Conservation (phyloP, 2,113 vertebrate species). For the Poecilia latipinna region DNA sequence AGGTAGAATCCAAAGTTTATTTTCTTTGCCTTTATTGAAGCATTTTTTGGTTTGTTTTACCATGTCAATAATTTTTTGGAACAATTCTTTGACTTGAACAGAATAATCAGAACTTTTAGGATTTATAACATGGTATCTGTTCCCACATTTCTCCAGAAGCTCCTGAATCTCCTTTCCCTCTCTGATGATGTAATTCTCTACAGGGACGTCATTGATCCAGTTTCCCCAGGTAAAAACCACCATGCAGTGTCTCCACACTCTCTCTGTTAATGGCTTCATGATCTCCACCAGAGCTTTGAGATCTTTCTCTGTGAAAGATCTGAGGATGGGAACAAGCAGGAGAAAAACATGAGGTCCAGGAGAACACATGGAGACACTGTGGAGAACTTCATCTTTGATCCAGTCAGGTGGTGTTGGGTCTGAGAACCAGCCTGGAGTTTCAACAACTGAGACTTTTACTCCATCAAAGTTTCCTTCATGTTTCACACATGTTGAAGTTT, state of each 20-base stretch:
- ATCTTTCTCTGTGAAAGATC: constrained; percentile 23
- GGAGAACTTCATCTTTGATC: constrained; percentile 13
- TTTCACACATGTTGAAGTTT: constrained; percentile 11
- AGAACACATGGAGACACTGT: constrained; percentile 10
- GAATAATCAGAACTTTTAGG: not conserved
- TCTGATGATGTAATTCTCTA: constrained; percentile 21
- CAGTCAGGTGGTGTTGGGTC: not conserved
- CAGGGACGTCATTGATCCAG: constrained; percentile 4
- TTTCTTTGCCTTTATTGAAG: not conserved
- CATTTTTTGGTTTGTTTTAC: not conserved
- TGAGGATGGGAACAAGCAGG: constrained; percentile 24
- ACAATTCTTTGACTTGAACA: rapidly evolving
- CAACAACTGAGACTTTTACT: not conserved
- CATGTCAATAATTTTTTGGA: rapidly evolving
- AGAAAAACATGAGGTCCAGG: constrained; percentile 27
- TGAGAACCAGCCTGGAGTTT: constrained; percentile 27
- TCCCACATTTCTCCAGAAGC: not conserved
- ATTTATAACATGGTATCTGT: not conserved
- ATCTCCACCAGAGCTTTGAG: constrained; percentile 5
- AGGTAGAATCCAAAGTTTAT: not conserved
- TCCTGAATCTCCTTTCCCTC: not conserved
- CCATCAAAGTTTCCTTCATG: rapidly evolving
- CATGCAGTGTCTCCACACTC: constrained; percentile 30
- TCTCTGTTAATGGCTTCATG: constrained; percentile 8
- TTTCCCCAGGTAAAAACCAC: constrained; percentile 28